These are phyloP conservation scores for Yasuhikotakia modesta DNA, from an alignment of 2,797 vertebrate species.

Conservation along the genomic window DNA sequence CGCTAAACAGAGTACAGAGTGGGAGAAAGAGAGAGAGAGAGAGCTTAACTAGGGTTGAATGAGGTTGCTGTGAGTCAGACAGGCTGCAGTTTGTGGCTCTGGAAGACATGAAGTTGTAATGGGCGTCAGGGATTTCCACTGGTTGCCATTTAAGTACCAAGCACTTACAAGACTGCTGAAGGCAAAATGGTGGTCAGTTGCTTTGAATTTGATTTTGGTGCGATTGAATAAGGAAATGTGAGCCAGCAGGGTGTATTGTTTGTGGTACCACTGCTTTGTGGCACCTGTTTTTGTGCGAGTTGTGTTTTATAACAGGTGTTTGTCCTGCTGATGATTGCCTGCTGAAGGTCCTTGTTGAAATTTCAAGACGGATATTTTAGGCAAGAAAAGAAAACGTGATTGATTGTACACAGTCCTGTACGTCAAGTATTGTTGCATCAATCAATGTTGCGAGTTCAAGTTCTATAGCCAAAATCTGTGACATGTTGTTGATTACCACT, in stretches of 20 bases:
- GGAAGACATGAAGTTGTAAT: conserved; percentile 45
- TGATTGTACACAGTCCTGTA: too few relatives aligned
- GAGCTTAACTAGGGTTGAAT: conserved; percentile 39
- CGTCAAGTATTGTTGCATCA: too few relatives aligned
- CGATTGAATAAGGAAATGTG: conserved; percentile 15
- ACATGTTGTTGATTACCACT: not conserved
- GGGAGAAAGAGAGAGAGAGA: not conserved
- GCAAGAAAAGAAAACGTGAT: not conserved
- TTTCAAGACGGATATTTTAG: conserved; percentile 9
- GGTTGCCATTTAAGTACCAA: conserved; percentile 35
- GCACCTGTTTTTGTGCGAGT: conserved; percentile 14
- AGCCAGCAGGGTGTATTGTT: conserved; percentile 20
- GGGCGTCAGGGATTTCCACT: conserved; percentile 35
- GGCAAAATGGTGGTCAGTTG: conserved; percentile 31
- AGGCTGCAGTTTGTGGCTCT: conserved; percentile 32
- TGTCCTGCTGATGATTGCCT: not conserved
- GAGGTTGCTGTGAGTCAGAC: conserved; percentile 13
- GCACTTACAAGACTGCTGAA: conserved; percentile 26
- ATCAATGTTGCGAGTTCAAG: too few relatives aligned
- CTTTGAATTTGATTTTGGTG: conserved; percentile 27
- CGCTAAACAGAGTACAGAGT: conserved; percentile 18
- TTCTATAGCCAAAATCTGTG: not conserved
- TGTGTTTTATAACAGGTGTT: conserved; percentile 12
- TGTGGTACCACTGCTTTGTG: not conserved
- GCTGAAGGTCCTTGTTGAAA: not conserved